Evolutionary conservation across 2,888 invertebrate species (phyloP).

Genomic region (Nomada fabriciana): DNA sequence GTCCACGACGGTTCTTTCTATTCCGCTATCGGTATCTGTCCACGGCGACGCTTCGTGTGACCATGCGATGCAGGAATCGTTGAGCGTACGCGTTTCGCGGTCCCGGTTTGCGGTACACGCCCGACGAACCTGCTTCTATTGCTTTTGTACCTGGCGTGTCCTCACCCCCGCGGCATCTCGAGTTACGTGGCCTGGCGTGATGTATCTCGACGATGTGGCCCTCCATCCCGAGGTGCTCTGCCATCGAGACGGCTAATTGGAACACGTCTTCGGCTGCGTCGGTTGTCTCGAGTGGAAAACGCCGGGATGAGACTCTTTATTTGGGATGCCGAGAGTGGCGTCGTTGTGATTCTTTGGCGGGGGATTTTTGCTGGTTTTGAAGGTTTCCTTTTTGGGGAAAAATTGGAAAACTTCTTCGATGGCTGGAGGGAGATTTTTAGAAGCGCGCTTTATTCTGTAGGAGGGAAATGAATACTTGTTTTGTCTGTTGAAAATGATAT

Average conservation of each 20-base stretch:
- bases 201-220: conserved; percentile 32
- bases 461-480: too few species aligned
- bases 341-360: not conserved
- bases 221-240: not conserved
- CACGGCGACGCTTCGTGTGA: conserved; percentile 18
- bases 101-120: conserved; percentile 35
- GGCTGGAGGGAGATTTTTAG: too few species aligned
- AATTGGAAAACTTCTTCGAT: too few species aligned
- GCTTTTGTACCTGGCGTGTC: conserved; percentile 4
- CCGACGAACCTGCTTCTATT: not conserved
- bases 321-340: not conserved
- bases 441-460: too few species aligned
- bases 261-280: not conserved
- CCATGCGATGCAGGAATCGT: conserved; percentile 35
- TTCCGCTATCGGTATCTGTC: not conserved
- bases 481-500: too few species aligned
- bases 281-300: conserved; percentile 44
- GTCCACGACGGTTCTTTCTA: not conserved
- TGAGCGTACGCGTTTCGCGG: conserved; percentile 25
- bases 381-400: too few species aligned
- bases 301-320: not conserved
- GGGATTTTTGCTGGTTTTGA: not conserved
- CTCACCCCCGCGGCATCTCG: conserved; percentile 35
- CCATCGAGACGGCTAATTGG: conserved; percentile 21
- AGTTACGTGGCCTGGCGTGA: conserved; percentile 55